Conservation (phyloP, 2,888 invertebrate species). For the Venusia cambrica region DNA sequence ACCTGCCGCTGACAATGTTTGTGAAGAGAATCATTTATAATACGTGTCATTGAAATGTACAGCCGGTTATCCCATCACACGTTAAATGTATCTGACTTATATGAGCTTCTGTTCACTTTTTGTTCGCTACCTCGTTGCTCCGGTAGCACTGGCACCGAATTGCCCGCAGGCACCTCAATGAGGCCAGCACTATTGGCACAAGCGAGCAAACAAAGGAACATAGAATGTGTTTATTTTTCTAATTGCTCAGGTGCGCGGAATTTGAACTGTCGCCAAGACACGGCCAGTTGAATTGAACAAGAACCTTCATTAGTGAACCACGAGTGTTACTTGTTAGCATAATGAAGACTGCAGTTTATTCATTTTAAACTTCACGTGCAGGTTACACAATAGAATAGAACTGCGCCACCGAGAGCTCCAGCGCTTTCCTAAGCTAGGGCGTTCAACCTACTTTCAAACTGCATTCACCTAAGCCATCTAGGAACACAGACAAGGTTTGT, state of each 20-base stretch:
- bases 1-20: slow-evolving; percentile 45
- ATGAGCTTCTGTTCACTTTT: slow-evolving; percentile 49
- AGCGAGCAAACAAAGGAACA: slow-evolving; percentile 55
- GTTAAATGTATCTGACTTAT: slow-evolving; percentile 40
- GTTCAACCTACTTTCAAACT: slow-evolving; percentile 51
- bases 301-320: slow-evolving; percentile 36
- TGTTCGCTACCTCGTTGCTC: slow-evolving; percentile 24
- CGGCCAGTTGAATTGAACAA: slow-evolving; percentile 19
- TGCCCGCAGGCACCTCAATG: slow-evolving; percentile 51
- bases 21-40: slow-evolving; percentile 47
- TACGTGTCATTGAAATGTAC: slow-evolving; percentile 35
- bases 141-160: slow-evolving; percentile 35
- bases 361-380: slow-evolving; percentile 1
- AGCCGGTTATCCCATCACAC: slow-evolving; percentile 42
- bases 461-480: slow-evolving; percentile 36
- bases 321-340: slow-evolving; percentile 19
- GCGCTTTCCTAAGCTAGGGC: slow-evolving; percentile 40
- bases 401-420: slow-evolving; percentile 35
- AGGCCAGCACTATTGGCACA: slow-evolving; percentile 60
- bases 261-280: slow-evolving; percentile 41
- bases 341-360: slow-evolving; percentile 9
- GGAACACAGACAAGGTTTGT: slow-evolving; percentile 28
- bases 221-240: slow-evolving; percentile 53
- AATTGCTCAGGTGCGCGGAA: slow-evolving; percentile 49
- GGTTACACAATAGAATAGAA: slow-evolving; percentile 25